phyloP scores from a whole-genome alignment of 2,797 vertebrate genomes.

The Vireo griseus region DNA sequence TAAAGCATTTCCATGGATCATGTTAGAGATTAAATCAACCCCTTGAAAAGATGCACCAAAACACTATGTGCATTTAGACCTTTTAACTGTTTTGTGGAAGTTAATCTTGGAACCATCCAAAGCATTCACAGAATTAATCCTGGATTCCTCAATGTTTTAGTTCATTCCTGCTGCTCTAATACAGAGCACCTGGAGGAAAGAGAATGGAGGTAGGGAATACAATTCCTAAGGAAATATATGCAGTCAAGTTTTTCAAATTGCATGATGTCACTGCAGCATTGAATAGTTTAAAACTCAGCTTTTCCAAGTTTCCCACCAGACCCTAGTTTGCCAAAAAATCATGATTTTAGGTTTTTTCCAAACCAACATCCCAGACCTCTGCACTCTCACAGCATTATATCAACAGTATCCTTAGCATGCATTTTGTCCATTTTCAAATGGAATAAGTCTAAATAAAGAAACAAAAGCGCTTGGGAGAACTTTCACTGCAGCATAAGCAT shows the following conservation, averaged over 20 bases:
- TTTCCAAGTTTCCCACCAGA: neutral
- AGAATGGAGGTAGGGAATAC: neutral
- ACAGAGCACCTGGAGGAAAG: neutral
- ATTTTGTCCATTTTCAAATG: conserved; percentile 42
- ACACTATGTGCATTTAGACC: neutral
- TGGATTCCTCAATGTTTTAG: neutral
- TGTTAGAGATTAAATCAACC: neutral
- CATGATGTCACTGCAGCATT: neutral
- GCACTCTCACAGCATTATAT: neutral
- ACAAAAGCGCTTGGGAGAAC: conserved; percentile 37
- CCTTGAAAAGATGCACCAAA: neutral
- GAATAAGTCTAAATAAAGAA: conserved; percentile 54
- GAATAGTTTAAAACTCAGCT: neutral
- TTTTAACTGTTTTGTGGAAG: neutral
- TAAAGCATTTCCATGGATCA: neutral
- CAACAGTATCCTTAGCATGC: neutral
- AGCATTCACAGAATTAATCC: neutral
- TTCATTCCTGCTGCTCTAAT: neutral
- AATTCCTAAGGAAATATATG: neutral
- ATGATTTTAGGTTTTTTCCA: neutral
- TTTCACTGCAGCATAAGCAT: conserved; percentile 56
- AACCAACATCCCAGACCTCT: neutral
- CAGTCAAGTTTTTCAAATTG: neutral
- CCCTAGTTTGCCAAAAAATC: neutral
- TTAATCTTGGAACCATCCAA: neutral